Evolutionary conservation across 2,797 vertebrate species (phyloP), one percentile per base, ranked within the genome.

Genomic region (Lagocephalus sceleratus): DNA sequence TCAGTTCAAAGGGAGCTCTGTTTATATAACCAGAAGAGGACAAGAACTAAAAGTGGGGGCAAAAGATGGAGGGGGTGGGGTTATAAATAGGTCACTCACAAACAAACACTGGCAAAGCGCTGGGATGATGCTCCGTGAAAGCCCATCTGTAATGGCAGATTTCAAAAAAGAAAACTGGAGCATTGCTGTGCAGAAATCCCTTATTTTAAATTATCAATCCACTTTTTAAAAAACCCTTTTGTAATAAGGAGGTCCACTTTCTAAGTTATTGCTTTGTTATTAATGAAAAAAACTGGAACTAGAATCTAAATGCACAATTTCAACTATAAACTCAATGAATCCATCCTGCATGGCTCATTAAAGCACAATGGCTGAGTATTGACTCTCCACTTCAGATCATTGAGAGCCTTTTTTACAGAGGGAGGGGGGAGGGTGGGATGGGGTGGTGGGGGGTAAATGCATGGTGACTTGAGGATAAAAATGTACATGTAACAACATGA

Each of bases 61-160:
- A 80, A 60, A 58, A 67, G 71, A 78, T 63, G 60, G 65, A 73
- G 79, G 69, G 69, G 17, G 67, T 63, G 61, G 79, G 82, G 78
- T 75, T 83, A 82, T 84, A 90, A 90, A 87, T 90, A 88, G 88
- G 90, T 90, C 88, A 90, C 46, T 66, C 61, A 42, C 56, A 79
- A 68, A 78, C 70, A 78, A 61, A 71, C 42, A 49, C 1, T 7
- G 14, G 16, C 71, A 67, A 72, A 60, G 63, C 54, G 65, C 58
- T n/a, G 63, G 76, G 67, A 52, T 67, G 71, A 82, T 79, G 80
- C 76, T 75, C 71, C 72, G 73, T 82, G 84, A 89, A 80, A 85
- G 86, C 80, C 63, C 80, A 86, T 82, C 84, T 88, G 83, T 73
- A 84, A 72, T 66, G 80, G 78, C 83, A 89, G 85, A 89, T 87